Percentiles rank a stretch among this genome's conserved stretches.
Evolutionary conservation across 2,797 vertebrate species (phyloP).

Genomic region (Gymnoscopelus microlampas): DNA sequence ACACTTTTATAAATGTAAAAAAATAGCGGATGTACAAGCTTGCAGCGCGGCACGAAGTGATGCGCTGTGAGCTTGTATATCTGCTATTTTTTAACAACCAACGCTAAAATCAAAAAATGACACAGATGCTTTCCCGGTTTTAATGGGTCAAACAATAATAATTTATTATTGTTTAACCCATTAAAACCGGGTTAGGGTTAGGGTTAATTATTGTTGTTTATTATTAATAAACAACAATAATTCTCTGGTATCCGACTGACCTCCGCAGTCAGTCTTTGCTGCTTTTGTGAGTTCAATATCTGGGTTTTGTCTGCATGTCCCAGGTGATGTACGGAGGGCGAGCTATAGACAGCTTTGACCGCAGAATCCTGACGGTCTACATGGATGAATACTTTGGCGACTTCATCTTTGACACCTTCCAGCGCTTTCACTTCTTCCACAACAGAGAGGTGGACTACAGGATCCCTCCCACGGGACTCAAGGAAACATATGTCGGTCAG

Average conservation of each 20-base stretch:
- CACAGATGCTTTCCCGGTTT: too few species aligned
- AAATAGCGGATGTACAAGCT: too few species aligned
- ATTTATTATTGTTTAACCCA: too few species aligned
- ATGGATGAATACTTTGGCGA: conserved; percentile 98
- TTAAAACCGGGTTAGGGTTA: too few species aligned
- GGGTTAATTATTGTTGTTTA: too few species aligned
- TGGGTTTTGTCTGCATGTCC: not conserved
- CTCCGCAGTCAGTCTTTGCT: not conserved
- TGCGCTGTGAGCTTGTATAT: too few species aligned
- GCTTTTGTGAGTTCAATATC: not conserved
- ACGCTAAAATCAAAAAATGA: too few species aligned
- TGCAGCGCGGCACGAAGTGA: too few species aligned
- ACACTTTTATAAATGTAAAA: too few species aligned
- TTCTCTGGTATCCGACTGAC: not conserved
- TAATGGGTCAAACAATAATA: too few species aligned
- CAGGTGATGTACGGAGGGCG: conserved; percentile 98
- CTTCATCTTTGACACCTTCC: conserved; percentile 93
- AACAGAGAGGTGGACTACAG: conserved; percentile 89
- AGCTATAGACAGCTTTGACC: conserved; percentile 94
- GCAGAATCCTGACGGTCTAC: conserved; percentile 91
- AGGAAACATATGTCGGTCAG: conserved; percentile 89
- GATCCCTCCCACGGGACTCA: conserved; percentile 83
- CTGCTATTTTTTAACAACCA: too few species aligned
- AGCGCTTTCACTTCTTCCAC: conserved; percentile 89
- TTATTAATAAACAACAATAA: too few species aligned